Evolutionary conservation across 1,140 invertebrate species (phyloP).

Genomic region (Mactra quadrangularis): DNA sequence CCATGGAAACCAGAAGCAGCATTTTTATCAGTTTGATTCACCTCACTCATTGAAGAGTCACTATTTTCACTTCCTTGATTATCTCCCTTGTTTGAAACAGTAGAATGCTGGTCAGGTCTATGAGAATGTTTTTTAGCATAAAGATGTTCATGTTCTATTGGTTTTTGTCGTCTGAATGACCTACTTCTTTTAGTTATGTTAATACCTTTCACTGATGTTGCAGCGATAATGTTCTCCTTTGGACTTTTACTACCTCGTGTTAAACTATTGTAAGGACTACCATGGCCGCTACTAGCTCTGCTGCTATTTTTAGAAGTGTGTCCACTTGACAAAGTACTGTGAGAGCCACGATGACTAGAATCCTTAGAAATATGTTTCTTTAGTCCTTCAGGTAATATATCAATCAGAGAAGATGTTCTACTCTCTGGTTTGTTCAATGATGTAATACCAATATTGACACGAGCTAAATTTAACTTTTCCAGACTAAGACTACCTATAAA

Average conservation of each 20-base stretch:
- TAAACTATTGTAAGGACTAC: constrained; percentile 65
- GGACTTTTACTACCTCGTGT: constrained; percentile 62
- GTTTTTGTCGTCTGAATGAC: constrained; percentile 72
- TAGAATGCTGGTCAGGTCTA: neutral
- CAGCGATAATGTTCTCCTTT: constrained; percentile 44
- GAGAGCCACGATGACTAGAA: constrained; percentile 55
- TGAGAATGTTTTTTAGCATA: neutral
- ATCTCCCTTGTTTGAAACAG: neutral
- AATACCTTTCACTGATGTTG: constrained; percentile 72
- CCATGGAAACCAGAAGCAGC: no score
- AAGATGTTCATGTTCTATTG: constrained; percentile 30
- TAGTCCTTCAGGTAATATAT: constrained; percentile 67
- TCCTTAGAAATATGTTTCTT: constrained; percentile 50
- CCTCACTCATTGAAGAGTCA: neutral
- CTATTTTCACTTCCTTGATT: neutral
- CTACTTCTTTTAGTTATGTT: constrained; percentile 72
- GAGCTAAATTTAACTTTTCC: constrained; percentile 70
- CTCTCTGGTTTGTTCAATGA: constrained; percentile 31
- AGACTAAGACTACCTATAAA: constrained; percentile 76
- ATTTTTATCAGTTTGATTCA: neutral
- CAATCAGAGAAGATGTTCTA: constrained; percentile 67
- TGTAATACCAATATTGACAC: constrained; percentile 56
- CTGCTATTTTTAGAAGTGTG: constrained; percentile 33
- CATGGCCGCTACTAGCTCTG: constrained; percentile 56
- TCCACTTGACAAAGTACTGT: constrained; percentile 50